These are phyloP conservation scores for Caenorhabditis latens DNA, from an alignment of 1,140 invertebrate genomes.

Conservation along the genomic window DNA sequence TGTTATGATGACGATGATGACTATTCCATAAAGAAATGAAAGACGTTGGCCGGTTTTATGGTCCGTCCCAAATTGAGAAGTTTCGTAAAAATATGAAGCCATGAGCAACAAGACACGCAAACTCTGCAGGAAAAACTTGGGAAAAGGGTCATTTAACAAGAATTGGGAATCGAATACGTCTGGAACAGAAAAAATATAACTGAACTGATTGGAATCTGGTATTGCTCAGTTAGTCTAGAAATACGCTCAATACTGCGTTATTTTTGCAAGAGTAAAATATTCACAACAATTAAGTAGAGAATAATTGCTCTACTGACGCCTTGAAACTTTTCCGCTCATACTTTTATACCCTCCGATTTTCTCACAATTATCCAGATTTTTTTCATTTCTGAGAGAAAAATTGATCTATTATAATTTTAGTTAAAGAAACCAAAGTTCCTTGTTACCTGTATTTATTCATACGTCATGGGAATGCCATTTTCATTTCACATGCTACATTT, in stretches of 20 bases:
- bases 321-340: not conserved
- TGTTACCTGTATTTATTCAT: not conserved
- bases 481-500: not conserved
- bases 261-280: not conserved
- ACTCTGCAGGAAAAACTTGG: not conserved
- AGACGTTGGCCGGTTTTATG: constrained; percentile 11
- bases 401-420: not conserved
- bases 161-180: not conserved
- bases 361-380: constrained; percentile 18
- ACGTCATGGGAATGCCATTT: not conserved
- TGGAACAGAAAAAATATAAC: no score
- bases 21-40: not conserved
- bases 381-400: not conserved
- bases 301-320: not conserved
- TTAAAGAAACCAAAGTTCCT: not conserved
- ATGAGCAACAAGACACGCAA: not conserved
- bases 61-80: not conserved
- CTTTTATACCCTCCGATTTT: not conserved
- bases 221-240: not conserved
- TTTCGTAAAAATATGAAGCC: not conserved
- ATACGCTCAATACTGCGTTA: not conserved
- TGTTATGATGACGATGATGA: constrained; percentile 41
- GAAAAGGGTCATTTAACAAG: not conserved
- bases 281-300: not conserved
- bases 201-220: not conserved